A percentile compares a stretch with the other conserved stretches of the same genome.
phyloP scores from a whole-genome alignment of 2,888 invertebrate species.

The Sympetrum striolatum region DNA sequence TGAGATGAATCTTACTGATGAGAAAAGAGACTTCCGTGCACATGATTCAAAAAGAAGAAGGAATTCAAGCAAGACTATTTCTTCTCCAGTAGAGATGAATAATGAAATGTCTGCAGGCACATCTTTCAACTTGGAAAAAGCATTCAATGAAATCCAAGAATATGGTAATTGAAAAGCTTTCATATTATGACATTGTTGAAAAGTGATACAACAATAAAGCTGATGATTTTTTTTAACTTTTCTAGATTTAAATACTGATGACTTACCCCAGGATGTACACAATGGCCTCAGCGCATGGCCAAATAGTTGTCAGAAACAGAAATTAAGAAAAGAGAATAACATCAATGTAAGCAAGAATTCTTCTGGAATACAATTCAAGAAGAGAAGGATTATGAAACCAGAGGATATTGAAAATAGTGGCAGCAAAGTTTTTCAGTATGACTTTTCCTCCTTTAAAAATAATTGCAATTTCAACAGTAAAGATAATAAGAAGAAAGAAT shows the following conservation, averaged over 20 bases:
- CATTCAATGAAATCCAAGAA: neutral
- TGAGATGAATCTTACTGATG: neutral
- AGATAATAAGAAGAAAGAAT: no score
- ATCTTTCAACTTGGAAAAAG: neutral
- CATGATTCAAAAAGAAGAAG: neutral
- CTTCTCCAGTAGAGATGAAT: neutral
- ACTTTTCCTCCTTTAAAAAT: neutral
- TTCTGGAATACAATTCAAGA: neutral
- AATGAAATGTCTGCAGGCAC: neutral
- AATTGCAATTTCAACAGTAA: no score
- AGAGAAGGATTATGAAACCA: neutral
- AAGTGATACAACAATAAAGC: neutral
- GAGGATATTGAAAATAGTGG: neutral
- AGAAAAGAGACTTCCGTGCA: neutral
- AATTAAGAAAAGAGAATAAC: neutral
- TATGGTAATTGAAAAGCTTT: neutral
- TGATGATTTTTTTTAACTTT: neutral
- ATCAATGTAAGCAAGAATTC: neutral
- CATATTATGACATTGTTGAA: neutral
- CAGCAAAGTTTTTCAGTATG: neutral
- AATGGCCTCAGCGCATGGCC: no score
- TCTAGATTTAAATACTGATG: neutral
- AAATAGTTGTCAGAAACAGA: neutral
- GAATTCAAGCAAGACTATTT: neutral
- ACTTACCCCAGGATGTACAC: neutral